Evolutionary conservation across 2,888 invertebrate species (phyloP), one percentile per base, ranked within the genome.

Genomic region (Hypselothyrea guttata): DNA sequence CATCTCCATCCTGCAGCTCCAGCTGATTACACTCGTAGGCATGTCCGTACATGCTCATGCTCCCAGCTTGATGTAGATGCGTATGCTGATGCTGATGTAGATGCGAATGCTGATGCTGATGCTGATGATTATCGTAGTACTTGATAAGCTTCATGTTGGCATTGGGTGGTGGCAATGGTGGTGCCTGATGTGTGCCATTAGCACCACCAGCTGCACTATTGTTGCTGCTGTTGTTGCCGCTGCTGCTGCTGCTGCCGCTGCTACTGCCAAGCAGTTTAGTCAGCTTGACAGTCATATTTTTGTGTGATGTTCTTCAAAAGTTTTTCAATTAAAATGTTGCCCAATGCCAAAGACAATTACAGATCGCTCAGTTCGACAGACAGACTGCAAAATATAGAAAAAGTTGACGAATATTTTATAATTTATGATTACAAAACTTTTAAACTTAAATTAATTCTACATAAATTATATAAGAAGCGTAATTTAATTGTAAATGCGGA

Each of bases 301-400:
- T 44, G 22, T 35, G 18, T 15, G 30, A 38, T 33, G 48, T 22
- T 22, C 22, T 22, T 28, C 13, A 67, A 67, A 79, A 75, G 44
- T 75, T 85, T 86, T 84, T 78, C 84, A 87, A 86, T 87, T 84
- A 82, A 78, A 79, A 75, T 75, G 71, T 62, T 69, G 55, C 63
- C 76, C 60, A 72, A 55, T 61, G 61, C 63, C 60, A 68, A 49
- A 63, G 67, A 71, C 71, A 71, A 67, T 75, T 58, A 56, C 66
- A 75, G 58, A 49, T 65, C 53, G 22, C 37, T n/a, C n/a, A 48
- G 30, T 41, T 31, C 1, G 34, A 15, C 22, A 22, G 22, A 4
- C 5, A 22, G 2, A 22, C 22, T 22, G 5, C 22, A 22, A 5
- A 2, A 22, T n/a, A n/a, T n/a, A n/a, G n/a, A n/a, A n/a, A n/a